A percentile compares a stretch with the other conserved stretches of the same genome.
Evolutionary conservation across 1,140 invertebrate genomes (phyloP).

Genomic region (Bradysia coprophila): DNA sequence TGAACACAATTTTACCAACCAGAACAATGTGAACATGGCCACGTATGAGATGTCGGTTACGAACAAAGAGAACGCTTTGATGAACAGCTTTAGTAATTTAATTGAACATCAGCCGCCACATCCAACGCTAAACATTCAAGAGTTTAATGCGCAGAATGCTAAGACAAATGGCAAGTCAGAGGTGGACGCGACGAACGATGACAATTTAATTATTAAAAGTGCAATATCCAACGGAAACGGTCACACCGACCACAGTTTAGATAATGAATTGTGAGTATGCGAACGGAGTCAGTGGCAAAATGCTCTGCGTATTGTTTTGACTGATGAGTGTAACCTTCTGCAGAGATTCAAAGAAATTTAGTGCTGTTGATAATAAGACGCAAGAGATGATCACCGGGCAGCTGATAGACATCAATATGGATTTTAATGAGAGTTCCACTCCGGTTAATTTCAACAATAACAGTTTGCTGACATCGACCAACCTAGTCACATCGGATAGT

Average conservation of each 20-base stretch:
- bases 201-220: neutral
- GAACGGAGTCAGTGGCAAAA: no score
- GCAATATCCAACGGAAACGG: conserved; percentile 19
- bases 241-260: conserved; percentile 20
- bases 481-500: conserved; percentile 26
- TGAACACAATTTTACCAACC: no score
- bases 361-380: neutral
- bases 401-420: conserved; percentile 21
- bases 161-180: neutral
- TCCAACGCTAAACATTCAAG: neutral
- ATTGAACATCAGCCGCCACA: neutral
- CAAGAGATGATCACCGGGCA: conserved; percentile 10
- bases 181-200: neutral
- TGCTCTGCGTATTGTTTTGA: no score
- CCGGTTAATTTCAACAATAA: conserved; percentile 17
- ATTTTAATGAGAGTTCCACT: conserved; percentile 18
- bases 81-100: conserved; percentile 15
- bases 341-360: no score
- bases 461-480: conserved; percentile 21
- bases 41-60: conserved; percentile 21
- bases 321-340: no score
- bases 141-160: neutral
- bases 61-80: conserved; percentile 22
- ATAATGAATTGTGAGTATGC: conserved; percentile 17
- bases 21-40: conserved; percentile 9